Conservation (phyloP, 2,113 vertebrate species). For the Mungos mungo region DNA sequence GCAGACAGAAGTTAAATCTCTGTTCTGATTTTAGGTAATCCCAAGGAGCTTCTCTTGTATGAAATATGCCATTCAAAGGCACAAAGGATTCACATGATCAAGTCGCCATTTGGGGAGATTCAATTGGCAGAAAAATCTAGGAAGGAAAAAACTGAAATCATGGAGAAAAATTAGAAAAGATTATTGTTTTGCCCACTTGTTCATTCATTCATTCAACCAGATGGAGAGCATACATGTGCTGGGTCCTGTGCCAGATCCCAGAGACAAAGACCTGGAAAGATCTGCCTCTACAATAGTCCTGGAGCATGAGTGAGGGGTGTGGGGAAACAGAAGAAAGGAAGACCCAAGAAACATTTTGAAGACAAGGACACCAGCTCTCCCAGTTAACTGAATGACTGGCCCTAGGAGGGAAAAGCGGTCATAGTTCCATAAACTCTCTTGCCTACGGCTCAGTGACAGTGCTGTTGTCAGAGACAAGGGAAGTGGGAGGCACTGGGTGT, state of each 20-base stretch:
- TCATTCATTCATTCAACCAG: not conserved
- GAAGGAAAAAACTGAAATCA: not conserved
- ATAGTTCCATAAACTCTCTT: not conserved
- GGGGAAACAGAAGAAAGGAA: not conserved
- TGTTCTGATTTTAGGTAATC: not conserved
- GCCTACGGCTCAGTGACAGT: not conserved
- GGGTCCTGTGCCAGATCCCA: not conserved
- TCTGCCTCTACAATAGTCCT: not conserved
- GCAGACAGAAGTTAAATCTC: not conserved
- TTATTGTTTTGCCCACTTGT: not conserved
- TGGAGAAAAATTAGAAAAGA: not conserved
- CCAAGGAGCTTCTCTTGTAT: not conserved
- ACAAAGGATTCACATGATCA: not conserved
- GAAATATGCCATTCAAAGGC: not conserved
- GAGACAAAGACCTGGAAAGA: not conserved
- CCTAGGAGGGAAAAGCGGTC: not conserved
- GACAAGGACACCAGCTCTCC: not conserved
- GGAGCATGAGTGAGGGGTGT: not conserved
- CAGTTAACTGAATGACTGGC: not conserved
- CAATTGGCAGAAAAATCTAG: not conserved
- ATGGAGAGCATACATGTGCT: not conserved
- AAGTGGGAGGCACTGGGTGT: not conserved
- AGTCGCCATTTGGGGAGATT: not conserved
- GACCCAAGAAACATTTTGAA: not conserved
- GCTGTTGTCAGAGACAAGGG: not conserved